Base-by-base conservation (phyloP, 2,113 vertebrate species). In the Martes martes region DNA sequence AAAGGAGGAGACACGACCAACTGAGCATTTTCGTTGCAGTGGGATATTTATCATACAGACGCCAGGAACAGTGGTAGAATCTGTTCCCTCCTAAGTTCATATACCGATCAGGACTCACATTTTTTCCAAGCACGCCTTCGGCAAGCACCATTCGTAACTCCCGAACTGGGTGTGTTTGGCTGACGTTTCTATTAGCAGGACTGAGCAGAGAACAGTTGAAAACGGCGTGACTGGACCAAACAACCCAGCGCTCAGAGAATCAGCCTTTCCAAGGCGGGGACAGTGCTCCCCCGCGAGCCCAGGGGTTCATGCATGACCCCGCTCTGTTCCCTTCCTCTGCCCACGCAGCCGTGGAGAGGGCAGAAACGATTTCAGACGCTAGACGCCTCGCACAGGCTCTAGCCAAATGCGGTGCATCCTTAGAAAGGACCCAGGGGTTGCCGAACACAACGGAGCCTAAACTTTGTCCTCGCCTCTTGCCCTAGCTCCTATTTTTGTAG, bases 381-480 rank as follows among this genome's bases (percentile, higher is more conserved):
- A 57, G 57, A 14, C 4, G 3, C 36, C 28, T 26, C n/a, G 0
- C 59, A 61, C 76, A 10, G 78, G 65, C 21, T 19, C 82, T 13
- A 42, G 19, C 15, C 39, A n/a, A 76, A 31, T 0, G n/a, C 47
- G 6, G 36, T 16, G 13, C 47, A 31, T 45, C 57, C 18, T 7
- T 23, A n/a, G 28, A 47, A 31, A 19, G 36, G n/a, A n/a, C 1
- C 47, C 39, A 1, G 55, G 45, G 31, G 26, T 2, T 18, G 6
- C 52, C 13, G 42, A 16, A 21, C 33, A 9, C 33, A 26, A 3
- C 0, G 0, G 16, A 26, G 4, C 0, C 0, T 0, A 4, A 6
- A 19, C n/a, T 69, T 55, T 28, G 59, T 45, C 39, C 19, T 57
- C 52, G n/a, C 39, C 11, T 57, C n/a, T 39, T 39, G 21, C 36